phyloP scores from a whole-genome alignment of 2,888 invertebrate genomes.

The Drosophila anomelani region DNA sequence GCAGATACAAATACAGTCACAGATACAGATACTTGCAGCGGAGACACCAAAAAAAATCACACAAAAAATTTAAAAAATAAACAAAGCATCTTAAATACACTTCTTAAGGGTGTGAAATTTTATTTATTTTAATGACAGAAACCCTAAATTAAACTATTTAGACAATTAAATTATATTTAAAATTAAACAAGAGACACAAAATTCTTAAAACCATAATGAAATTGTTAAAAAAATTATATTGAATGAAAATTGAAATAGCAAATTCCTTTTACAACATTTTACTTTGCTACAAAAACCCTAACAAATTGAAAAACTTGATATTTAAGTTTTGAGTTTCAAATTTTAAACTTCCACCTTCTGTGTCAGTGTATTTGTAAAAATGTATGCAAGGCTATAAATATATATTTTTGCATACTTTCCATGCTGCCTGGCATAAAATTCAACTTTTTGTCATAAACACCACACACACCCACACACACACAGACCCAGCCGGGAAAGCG shows the following conservation, averaged over 20 bases:
- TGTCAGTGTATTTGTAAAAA: constrained; percentile 36
- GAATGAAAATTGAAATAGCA: no score
- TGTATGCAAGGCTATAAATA: constrained; percentile 41
- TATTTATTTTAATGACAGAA: background rate
- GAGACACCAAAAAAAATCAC: background rate
- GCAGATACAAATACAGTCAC: constrained; percentile 24
- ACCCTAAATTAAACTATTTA: background rate
- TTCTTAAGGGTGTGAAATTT: background rate
- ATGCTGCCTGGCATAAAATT: constrained; percentile 70
- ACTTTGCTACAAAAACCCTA: no score
- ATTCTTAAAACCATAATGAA: no score
- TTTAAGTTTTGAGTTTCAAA: background rate
- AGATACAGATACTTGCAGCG: constrained; percentile 22
- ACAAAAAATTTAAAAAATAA: background rate
- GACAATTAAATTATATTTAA: background rate
- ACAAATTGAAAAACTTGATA: no score
- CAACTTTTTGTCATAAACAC: constrained; percentile 77
- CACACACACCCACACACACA: constrained; percentile 27
- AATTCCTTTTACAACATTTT: no score
- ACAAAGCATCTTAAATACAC: background rate
- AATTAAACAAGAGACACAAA: background rate
- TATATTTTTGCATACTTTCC: constrained; percentile 73
- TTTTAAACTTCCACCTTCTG: background rate
- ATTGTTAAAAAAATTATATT: no score
- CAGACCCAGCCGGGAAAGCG: background rate